Evolutionary conservation across 2,888 invertebrate genomes (phyloP).

Genomic region (Leptothorax acervorum): DNA sequence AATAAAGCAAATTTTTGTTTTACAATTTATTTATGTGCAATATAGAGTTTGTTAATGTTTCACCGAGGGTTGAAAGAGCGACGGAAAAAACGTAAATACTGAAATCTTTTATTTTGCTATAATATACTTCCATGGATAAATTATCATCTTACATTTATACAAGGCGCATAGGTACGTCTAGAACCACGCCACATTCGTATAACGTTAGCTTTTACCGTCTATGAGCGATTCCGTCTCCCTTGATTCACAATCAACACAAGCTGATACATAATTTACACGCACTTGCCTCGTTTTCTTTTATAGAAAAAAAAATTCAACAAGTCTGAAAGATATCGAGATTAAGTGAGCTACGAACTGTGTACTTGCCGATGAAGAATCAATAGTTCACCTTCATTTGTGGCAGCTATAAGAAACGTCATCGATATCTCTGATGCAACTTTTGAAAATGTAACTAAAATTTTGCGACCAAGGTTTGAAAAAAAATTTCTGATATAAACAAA

Average conservation of each 20-base stretch:
- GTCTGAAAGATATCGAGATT: conserved; percentile 24
- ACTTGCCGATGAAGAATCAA: conserved; percentile 3
- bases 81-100: conserved; percentile 77
- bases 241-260: conserved; percentile 13
- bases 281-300: not conserved
- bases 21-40: not conserved
- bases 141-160: conserved; percentile 85
- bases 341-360: not conserved
- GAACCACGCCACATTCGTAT: conserved; percentile 61
- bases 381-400: not conserved
- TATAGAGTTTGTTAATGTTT: not conserved
- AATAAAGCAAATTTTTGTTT: not conserved
- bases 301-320: conserved; percentile 7
- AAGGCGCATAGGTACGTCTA: conserved; percentile 78
- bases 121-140: conserved; percentile 83
- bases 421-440: not conserved
- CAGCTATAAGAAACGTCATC: not conserved
- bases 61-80: conserved; percentile 22
- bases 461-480: not conserved
- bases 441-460: not conserved
- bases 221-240: conserved; percentile 31
- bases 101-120: conserved; percentile 85
- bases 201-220: conserved; percentile 34
- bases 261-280: conserved; percentile 35
- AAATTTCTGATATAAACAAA: not conserved